phyloP scores from a whole-genome alignment of 2,113 vertebrate species.

The Sclerurus mexicanus region DNA sequence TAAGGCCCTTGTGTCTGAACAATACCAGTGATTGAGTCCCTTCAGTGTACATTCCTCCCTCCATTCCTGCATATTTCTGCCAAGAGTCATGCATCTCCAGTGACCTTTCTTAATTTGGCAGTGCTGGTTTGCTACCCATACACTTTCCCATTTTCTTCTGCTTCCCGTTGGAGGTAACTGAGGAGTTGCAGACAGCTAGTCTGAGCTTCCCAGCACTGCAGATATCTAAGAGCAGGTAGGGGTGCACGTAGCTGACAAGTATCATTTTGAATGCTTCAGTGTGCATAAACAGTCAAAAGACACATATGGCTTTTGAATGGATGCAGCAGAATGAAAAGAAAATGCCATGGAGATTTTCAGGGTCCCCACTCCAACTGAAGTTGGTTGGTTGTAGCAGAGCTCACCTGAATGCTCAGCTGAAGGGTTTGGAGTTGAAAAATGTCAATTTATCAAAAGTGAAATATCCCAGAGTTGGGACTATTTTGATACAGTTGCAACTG shows the following conservation, averaged over 20 bases:
- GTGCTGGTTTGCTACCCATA: not conserved
- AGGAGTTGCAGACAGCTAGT: not conserved
- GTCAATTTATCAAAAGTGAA: not conserved
- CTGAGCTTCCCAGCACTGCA: not conserved
- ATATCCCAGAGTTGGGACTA: not conserved
- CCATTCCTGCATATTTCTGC: not conserved
- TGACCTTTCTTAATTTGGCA: not conserved
- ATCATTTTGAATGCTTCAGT: not conserved
- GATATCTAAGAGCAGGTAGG: not conserved
- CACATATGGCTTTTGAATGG: not conserved
- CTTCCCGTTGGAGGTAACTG: slow-evolving; percentile 40
- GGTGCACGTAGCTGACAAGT: not conserved
- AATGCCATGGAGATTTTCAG: not conserved
- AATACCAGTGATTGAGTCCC: not conserved
- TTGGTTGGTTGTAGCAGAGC: not conserved
- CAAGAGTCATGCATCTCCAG: not conserved
- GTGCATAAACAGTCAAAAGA: not conserved
- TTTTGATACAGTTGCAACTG: not conserved
- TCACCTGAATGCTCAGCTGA: not conserved
- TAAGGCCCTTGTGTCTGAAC: slow-evolving; percentile 1
- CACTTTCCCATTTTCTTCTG: not conserved
- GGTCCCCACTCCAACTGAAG: not conserved
- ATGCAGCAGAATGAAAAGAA: not conserved
- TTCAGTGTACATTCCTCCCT: not conserved
- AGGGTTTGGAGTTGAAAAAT: not conserved